phyloP scores from a whole-genome alignment of 2,888 invertebrate genomes.

The Pachliopta kotzebuea region DNA sequence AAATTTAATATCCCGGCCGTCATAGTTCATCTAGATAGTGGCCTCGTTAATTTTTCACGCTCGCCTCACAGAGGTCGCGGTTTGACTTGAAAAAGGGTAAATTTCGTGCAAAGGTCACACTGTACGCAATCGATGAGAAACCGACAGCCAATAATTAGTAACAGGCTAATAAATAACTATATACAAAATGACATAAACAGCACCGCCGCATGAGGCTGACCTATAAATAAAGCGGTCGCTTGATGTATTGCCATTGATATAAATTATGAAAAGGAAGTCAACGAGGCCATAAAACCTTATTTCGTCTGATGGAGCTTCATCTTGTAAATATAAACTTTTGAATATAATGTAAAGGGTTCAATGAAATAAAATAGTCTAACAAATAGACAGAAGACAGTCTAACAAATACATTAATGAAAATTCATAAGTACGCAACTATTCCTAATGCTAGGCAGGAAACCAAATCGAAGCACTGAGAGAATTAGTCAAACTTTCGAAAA shows the following conservation, averaged over 20 bases:
- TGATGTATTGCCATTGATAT: slow-evolving; percentile 28
- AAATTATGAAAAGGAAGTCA: slow-evolving; percentile 28
- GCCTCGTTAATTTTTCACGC: slow-evolving; percentile 25
- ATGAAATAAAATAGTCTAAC: no score
- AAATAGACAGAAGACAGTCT: no score
- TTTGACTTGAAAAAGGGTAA: slow-evolving; percentile 26
- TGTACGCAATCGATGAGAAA: slow-evolving; percentile 27
- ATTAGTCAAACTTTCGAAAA: no score
- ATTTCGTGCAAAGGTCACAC: slow-evolving; percentile 29
- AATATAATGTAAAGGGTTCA: no score
- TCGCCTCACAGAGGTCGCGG: slow-evolving; percentile 16
- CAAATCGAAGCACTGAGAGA: no score
- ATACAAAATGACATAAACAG: slow-evolving; percentile 30
- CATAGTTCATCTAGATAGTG: slow-evolving; percentile 19
- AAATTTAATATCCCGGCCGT: slow-evolving; percentile 4
- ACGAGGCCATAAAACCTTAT: slow-evolving; percentile 27
- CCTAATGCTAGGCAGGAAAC: no score
- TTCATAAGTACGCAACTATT: no score
- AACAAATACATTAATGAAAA: no score
- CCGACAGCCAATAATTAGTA: slow-evolving; percentile 29
- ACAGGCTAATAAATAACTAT: slow-evolving; percentile 29
- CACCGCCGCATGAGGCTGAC: slow-evolving; percentile 24
- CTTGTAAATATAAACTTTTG: neutral
- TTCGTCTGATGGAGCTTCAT: slow-evolving; percentile 18
- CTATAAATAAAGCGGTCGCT: slow-evolving; percentile 28